These are phyloP conservation scores for Sebastes minor DNA, from an alignment of 2,797 vertebrate genomes.

Conservation along the genomic window DNA sequence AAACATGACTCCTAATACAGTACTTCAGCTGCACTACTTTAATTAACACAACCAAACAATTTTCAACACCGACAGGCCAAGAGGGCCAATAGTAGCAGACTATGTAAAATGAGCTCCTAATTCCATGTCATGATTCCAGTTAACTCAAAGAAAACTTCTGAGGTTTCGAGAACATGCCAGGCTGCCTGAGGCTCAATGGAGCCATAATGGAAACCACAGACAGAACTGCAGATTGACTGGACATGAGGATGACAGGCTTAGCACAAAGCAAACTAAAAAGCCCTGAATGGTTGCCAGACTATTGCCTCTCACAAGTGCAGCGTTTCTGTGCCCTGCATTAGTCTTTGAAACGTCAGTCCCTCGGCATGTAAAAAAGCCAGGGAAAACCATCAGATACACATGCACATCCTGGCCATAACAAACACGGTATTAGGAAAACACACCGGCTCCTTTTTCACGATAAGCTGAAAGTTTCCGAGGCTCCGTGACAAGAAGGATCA, in stretches of 20 bases:
- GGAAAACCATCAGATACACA: slow-evolving; percentile 67
- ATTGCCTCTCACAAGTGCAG: slow-evolving; percentile 41
- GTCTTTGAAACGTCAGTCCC: slow-evolving; percentile 50
- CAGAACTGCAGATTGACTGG: slow-evolving; percentile 69
- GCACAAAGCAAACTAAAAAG: slow-evolving; percentile 64
- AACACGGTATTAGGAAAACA: slow-evolving; percentile 66
- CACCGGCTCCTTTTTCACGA: slow-evolving; percentile 38
- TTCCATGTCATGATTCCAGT: slow-evolving; percentile 71
- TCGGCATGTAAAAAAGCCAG: slow-evolving; percentile 47
- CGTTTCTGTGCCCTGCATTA: slow-evolving; percentile 58
- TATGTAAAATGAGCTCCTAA: slow-evolving; percentile 67
- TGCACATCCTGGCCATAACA: slow-evolving; percentile 54
- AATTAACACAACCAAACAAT: slow-evolving; percentile 47
- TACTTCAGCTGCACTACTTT: slow-evolving; percentile 22
- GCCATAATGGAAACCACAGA: slow-evolving; percentile 75
- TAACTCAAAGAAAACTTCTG: slow-evolving; percentile 75
- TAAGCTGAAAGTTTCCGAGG: slow-evolving; percentile 31
- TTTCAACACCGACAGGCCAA: slow-evolving; percentile 30
- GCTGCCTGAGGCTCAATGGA: slow-evolving; percentile 61
- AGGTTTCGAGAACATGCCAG: slow-evolving; percentile 63
- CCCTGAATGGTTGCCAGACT: slow-evolving; percentile 66
- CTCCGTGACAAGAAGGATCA: slow-evolving; percentile 48
- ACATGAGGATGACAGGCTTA: slow-evolving; percentile 71
- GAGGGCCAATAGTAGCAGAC: slow-evolving; percentile 47
- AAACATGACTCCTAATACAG: slow-evolving; percentile 12